Evolutionary conservation across 2,797 vertebrate species (phyloP).

Genomic region (Manis crassicaudata): DNA sequence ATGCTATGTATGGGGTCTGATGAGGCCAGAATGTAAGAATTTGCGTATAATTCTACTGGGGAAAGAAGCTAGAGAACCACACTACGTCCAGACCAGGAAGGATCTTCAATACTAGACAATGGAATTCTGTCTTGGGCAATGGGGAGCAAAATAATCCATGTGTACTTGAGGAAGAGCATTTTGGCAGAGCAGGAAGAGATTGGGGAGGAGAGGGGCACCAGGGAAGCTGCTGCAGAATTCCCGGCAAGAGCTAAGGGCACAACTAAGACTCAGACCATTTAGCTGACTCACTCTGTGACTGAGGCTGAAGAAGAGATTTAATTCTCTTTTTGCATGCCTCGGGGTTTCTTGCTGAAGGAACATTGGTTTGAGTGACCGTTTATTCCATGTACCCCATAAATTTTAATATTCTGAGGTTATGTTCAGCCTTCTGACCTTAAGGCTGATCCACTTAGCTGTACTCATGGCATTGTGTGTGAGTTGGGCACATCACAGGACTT

Average conservation of each 20-base stretch:
- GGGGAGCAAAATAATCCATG: background rate
- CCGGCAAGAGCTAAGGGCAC: background rate
- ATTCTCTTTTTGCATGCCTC: background rate
- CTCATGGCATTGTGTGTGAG: background rate
- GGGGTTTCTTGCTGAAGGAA: slow-evolving; percentile 5
- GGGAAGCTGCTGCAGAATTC: background rate
- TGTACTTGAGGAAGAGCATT: background rate
- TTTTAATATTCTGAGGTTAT: slow-evolving; percentile 41
- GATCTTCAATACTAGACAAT: background rate
- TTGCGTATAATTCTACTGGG: background rate
- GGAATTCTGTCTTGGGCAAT: background rate
- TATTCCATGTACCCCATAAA: background rate
- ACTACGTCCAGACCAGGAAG: background rate
- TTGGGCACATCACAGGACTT: background rate
- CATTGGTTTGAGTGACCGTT: slow-evolving; percentile 27
- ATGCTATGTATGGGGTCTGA: background rate
- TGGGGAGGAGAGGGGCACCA: background rate
- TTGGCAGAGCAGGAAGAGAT: background rate
- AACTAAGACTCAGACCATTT: background rate
- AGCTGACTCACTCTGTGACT: background rate
- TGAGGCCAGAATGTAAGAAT: background rate
- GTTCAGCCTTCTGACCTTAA: slow-evolving; percentile 3
- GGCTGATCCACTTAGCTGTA: background rate
- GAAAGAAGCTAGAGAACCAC: background rate
- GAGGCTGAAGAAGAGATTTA: background rate